Evolutionary conservation across 2,888 invertebrate species (phyloP).

Genomic region (Cosmia trapezina): DNA sequence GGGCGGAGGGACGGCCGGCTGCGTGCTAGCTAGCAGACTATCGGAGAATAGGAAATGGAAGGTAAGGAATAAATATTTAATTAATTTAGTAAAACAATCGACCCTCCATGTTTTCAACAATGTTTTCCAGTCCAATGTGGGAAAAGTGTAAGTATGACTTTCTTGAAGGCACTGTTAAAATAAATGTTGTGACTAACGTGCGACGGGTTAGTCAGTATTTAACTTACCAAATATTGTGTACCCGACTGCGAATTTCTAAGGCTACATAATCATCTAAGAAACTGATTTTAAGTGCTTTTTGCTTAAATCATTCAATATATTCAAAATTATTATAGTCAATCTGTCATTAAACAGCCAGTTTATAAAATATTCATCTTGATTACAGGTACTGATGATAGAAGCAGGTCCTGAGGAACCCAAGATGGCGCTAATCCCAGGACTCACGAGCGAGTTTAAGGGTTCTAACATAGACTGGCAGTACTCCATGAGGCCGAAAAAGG

Average conservation of each 20-base stretch:
- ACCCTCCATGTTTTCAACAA: neutral
- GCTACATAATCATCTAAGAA: neutral
- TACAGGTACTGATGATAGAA: conserved; percentile 82
- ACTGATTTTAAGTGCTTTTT: neutral
- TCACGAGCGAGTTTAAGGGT: conserved; percentile 85
- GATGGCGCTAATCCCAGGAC: conserved; percentile 84
- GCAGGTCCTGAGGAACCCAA: conserved; percentile 86
- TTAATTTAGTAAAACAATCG: neutral
- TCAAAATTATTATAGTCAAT: neutral
- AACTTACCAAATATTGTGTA: neutral
- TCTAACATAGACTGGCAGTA: conserved; percentile 86
- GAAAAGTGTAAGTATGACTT: neutral
- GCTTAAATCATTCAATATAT: neutral
- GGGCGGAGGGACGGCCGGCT: conserved; percentile 86
- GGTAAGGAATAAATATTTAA: conserved; percentile 66
- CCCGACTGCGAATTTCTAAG: neutral
- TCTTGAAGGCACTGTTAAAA: neutral
- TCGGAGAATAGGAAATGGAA: conserved; percentile 87
- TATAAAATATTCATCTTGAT: neutral
- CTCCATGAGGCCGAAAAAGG: conserved; percentile 84
- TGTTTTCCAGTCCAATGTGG: too few relatives aligned
- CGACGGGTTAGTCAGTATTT: too few relatives aligned
- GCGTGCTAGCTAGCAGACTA: conserved; percentile 84
- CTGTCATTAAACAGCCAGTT: neutral
- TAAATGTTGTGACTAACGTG: neutral